phyloP scores from a whole-genome alignment of 2,797 vertebrate species.

The Chelidonichthys spinosus region DNA sequence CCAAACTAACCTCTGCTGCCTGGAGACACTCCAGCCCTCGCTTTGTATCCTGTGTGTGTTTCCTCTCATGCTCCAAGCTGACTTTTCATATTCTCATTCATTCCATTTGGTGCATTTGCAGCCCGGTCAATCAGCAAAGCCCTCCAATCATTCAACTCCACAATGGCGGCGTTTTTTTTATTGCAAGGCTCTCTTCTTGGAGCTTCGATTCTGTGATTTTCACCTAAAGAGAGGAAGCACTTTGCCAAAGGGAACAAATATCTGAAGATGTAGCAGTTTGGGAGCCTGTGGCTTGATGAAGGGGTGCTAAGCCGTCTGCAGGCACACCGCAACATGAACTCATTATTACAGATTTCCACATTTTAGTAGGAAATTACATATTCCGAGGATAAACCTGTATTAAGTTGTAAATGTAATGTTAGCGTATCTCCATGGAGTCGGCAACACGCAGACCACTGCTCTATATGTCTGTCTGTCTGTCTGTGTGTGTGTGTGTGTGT shows the following conservation, averaged over 20 bases:
- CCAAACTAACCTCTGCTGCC: conserved; percentile 50
- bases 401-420: conserved; percentile 53
- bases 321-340: conserved; percentile 59
- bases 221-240: conserved; percentile 33
- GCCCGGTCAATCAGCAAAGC: conserved; percentile 27
- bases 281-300: conserved; percentile 56
- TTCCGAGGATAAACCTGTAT: conserved; percentile 52
- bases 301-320: conserved; percentile 59
- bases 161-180: conserved; percentile 14
- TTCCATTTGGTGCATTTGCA: conserved; percentile 7
- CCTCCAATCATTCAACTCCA: conserved; percentile 19
- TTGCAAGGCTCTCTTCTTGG: conserved; percentile 19
- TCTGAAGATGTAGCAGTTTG: conserved; percentile 55
- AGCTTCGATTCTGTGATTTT: conserved; percentile 35
- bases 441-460: conserved; percentile 36
- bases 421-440: conserved; percentile 44
- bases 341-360: conserved; percentile 60
- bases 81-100: conserved; percentile 31
- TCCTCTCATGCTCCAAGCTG: conserved; percentile 24
- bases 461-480: conserved; percentile 8
- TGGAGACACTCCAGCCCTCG: conserved; percentile 53
- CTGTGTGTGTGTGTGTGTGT: conserved; percentile 5
- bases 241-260: conserved; percentile 46
- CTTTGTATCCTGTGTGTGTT: conserved; percentile 19
- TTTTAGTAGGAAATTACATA: conserved; percentile 68